Evolutionary conservation across 1,140 invertebrate species (phyloP), one percentile per base, ranked within the genome.

Genomic region (Drosophila sturtevanti): DNA sequence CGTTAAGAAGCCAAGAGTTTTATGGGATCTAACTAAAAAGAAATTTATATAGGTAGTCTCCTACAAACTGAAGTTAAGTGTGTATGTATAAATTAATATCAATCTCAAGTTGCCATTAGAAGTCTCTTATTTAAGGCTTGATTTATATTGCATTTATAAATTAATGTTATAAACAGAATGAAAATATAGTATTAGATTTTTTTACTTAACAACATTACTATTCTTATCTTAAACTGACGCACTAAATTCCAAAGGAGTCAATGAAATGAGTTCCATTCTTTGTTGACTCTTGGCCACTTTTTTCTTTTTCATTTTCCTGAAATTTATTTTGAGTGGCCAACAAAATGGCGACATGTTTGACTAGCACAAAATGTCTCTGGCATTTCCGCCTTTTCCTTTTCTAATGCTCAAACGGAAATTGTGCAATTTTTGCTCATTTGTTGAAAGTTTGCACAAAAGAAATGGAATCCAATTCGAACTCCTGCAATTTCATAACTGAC

Each of bases 351-450:
- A 76, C 71, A 66, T 70, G 62, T 70, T 70, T 75, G 77, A 59
- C 18, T 54, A 64, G 67, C 41, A 44, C 51, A 18, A 72, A 44
- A 61, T 81, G 72, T 69, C 72, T 63, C 58, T 54, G 37, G 77
- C 72, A 72, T 71, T 77, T 80, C 71, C 66, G 77, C 41, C 18
- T 44, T 66, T 68, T 66, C 66, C 72, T 63, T 72, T 77, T 21
- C 24, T 59, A 31, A 64, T 64, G 63, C 44, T 63, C 67, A 24
- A 35, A 37, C 78, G 78, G 67, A 80, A 67, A 56, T 18, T 61
- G 31, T 35, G 78, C 63, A 68, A 69, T 80, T 80, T 80, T 80
- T 80, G 77, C 72, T 80, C 77, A 79, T 79, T 80, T 79, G 66
- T 65, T 76, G 77, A 61, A 52, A 44, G 63, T 70, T 63, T 67